These are phyloP conservation scores for Hephaestus fuliginosus DNA, from an alignment of 2,797 vertebrate species.

Conservation along the genomic window DNA sequence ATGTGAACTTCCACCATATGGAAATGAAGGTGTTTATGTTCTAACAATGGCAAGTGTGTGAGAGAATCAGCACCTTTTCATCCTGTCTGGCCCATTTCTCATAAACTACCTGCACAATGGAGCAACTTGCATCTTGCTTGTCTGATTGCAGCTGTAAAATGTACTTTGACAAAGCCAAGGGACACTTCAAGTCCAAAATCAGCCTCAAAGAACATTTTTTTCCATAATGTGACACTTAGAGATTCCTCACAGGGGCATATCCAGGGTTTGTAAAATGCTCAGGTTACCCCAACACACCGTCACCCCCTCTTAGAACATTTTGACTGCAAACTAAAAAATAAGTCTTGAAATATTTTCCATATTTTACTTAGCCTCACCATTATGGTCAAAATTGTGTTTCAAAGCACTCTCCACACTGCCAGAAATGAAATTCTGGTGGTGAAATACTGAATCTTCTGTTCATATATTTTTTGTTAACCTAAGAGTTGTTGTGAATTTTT, in stretches of 20 bases:
- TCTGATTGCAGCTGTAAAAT: constrained; percentile 39
- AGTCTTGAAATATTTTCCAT: background rate
- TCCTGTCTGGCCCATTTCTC: constrained; percentile 21
- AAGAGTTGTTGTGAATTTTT: no score
- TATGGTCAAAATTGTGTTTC: no score
- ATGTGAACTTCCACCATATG: background rate
- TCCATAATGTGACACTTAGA: background rate
- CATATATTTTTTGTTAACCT: no score
- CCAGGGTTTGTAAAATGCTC: background rate
- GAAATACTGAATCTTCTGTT: no score
- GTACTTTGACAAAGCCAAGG: constrained; percentile 3
- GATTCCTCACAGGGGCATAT: background rate
- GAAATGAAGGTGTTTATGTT: background rate
- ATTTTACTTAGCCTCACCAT: no score
- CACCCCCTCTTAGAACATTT: background rate
- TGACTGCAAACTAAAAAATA: background rate
- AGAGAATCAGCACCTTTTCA: constrained; percentile 11
- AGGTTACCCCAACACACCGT: background rate
- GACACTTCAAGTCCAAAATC: constrained; percentile 6
- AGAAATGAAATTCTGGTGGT: no score
- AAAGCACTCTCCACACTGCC: no score
- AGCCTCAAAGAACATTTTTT: constrained; percentile 4
- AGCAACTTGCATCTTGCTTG: constrained; percentile 8
- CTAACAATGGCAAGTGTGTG: background rate
- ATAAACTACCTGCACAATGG: background rate